phyloP scores from a whole-genome alignment of 2,797 vertebrate species.

The Epinephelus malabaricus region DNA sequence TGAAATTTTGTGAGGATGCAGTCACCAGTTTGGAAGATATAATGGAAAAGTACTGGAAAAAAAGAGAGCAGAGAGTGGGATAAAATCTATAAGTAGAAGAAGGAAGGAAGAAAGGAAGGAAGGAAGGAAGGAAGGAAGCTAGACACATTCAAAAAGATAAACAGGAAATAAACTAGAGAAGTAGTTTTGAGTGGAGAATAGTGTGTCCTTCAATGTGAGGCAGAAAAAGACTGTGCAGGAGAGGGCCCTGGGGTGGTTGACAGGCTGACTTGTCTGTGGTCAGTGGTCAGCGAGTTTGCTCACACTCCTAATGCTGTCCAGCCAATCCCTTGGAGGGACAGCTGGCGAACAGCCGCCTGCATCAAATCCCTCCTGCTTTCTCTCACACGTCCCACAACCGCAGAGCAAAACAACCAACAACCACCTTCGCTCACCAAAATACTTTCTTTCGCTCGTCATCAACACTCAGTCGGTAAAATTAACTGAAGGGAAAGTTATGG shows the following conservation, averaged over 20 bases:
- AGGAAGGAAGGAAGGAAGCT: slow-evolving; percentile 4
- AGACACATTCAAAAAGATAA: slow-evolving; percentile 19
- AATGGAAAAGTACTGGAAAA: slow-evolving; percentile 17
- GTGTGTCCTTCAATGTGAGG: slow-evolving; percentile 28
- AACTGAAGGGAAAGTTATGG: slow-evolving; percentile 26
- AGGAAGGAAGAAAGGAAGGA: too few relatives aligned
- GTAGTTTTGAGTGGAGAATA: neutral
- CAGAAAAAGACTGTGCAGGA: slow-evolving; percentile 33
- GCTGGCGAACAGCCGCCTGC: slow-evolving; percentile 77
- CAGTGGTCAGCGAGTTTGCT: slow-evolving; percentile 75
- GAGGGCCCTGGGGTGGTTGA: slow-evolving; percentile 65
- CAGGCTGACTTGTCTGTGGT: slow-evolving; percentile 75
- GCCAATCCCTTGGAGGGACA: slow-evolving; percentile 77
- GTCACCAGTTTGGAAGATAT: neutral
- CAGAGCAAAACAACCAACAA: slow-evolving; percentile 81
- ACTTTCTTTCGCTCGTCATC: slow-evolving; percentile 30
- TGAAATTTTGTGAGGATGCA: slow-evolving; percentile 3
- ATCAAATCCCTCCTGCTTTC: slow-evolving; percentile 85
- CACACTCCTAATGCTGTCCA: slow-evolving; percentile 78
- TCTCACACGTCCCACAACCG: slow-evolving; percentile 78
- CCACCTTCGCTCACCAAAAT: slow-evolving; percentile 53
- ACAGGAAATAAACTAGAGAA: slow-evolving; percentile 11
- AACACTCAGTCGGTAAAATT: slow-evolving; percentile 41
- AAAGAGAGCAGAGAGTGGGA: slow-evolving; percentile 5
- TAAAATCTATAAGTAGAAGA: slow-evolving; percentile 30